Evolutionary conservation across 2,888 invertebrate genomes (phyloP), one percentile per base, ranked within the genome.

Genomic region (Petrolisthes cinctipes): DNA sequence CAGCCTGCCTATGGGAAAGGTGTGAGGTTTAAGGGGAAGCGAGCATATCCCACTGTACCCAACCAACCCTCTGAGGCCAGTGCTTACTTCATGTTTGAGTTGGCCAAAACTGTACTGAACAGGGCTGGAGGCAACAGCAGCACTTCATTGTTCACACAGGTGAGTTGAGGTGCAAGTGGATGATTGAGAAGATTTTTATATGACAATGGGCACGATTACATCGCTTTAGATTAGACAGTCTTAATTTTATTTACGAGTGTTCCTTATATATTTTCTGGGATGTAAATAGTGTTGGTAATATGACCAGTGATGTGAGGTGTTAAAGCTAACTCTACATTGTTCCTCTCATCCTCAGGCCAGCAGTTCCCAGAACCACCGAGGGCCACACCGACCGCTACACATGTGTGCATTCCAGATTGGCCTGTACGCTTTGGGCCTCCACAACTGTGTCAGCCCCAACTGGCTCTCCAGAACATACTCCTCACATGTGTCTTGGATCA

Each of bases 401-500:
- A 97, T 99, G 96, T 99, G 99, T 92, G 98, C 99, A 61, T 99
- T 99, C 93, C 98, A 99, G 93, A 95, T 99, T 91, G 99, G 98
- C 0, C 94, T 99, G 6, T 99, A 99, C 93, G 99, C 99, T 0
- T 94, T 99, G 11, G 99, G 99, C 0, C 94, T 99, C 85, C 98
- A 98, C 93, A 99, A 99, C 93, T 98, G 98, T 92, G 99, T 99
- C 37, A 97, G 97, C 92, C 96, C 97, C 0, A 99, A 98, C 93
- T 99, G 99, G 99, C 94, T 98, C 71, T 98, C 98, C 91, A 95
- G 99, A 88, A 99, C 99, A 0, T 99, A 99, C 92, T 99, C 98
- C 0, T 98, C 98, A 17, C 98, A 99, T 92, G 99, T 99, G 17
- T 98, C 98, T n/a, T 99, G 99, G 99, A 98, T 99, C 88, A 97